These are phyloP conservation scores for Drosophila cardini DNA, from an alignment of 1,140 invertebrate species.

Conservation along the genomic window DNA sequence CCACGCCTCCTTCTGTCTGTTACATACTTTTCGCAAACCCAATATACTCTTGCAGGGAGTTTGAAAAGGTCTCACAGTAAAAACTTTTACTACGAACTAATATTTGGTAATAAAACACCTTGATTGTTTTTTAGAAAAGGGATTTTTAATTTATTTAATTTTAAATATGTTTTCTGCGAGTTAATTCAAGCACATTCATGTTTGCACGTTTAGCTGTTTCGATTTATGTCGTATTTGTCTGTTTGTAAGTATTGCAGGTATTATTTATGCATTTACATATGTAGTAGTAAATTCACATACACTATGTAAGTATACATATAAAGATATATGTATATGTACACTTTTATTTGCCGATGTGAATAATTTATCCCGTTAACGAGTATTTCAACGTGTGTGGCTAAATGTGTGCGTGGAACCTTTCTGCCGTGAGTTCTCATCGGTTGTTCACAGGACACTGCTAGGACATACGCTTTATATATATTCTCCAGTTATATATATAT, in stretches of 20 bases:
- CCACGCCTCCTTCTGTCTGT: no score
- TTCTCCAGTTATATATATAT: background rate
- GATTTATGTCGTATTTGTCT: background rate
- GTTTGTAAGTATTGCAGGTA: constrained; percentile 2
- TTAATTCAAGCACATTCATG: constrained; percentile 23
- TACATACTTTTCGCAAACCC: no score
- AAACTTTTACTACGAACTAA: no score
- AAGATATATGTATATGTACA: background rate
- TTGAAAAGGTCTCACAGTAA: no score
- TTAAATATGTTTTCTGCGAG: constrained; percentile 28
- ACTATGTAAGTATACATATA: background rate
- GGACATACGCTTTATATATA: background rate
- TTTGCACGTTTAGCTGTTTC: constrained; percentile 1
- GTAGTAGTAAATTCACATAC: no score
- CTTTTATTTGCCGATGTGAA: background rate
- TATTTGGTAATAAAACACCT: constrained; percentile 15
- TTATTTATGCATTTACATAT: constrained; percentile 2
- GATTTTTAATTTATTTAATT: constrained; percentile 41
- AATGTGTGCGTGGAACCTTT: constrained; percentile 21
- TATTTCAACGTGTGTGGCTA: constrained; percentile 8
- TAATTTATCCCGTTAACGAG: background rate
- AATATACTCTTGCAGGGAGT: no score
- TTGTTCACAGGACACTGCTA: constrained; percentile 1
- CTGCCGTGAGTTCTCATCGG: background rate
- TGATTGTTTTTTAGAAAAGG: constrained; percentile 42